Conservation (phyloP, 2,113 vertebrate species). For the Beaufortia kweichowensis region DNA sequence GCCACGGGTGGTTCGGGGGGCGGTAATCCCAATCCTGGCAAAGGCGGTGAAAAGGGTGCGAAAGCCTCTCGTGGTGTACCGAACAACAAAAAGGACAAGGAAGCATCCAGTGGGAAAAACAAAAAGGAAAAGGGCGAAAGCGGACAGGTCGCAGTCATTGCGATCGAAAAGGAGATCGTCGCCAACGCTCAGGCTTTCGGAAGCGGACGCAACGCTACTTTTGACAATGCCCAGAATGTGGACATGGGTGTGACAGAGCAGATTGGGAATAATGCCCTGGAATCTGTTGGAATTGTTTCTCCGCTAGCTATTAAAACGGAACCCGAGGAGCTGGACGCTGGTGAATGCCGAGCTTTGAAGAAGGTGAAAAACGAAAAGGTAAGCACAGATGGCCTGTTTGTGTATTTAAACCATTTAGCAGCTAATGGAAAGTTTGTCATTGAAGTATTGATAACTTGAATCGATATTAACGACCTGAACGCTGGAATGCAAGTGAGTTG, state of each 20-base stretch:
- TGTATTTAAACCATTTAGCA: conserved; percentile 4
- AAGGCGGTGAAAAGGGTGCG: conserved; percentile 87
- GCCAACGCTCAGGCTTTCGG: conserved; percentile 86
- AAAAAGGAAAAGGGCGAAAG: conserved; percentile 96
- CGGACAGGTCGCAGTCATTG: conserved; percentile 74
- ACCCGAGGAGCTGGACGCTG: conserved; percentile 88
- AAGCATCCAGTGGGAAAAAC: conserved; percentile 86
- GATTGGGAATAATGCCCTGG: conserved; percentile 93
- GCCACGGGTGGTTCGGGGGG: conserved; percentile 70
- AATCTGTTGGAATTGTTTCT: conserved; percentile 89
- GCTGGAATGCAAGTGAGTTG: not conserved
- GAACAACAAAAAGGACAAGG: conserved; percentile 94
- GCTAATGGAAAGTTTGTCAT: conserved; percentile 25
- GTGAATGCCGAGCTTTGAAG: conserved; percentile 90
- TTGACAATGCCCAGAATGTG: conserved; percentile 83
- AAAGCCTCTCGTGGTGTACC: conserved; percentile 87
- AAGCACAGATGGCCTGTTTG: conserved; percentile 60
- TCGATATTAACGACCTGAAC: not conserved
- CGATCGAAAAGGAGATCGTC: conserved; percentile 84
- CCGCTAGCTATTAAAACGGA: conserved; percentile 90
- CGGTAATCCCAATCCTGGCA: conserved; percentile 75
- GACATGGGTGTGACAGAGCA: conserved; percentile 86
- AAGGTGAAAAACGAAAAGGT: conserved; percentile 99
- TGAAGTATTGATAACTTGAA: conserved; percentile 10
- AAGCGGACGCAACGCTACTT: conserved; percentile 83